A percentile compares a stretch with the other conserved stretches of the same genome.
These are phyloP conservation scores for Nibea albiflora DNA, from an alignment of 2,113 vertebrate genomes.

Conservation along the genomic window DNA sequence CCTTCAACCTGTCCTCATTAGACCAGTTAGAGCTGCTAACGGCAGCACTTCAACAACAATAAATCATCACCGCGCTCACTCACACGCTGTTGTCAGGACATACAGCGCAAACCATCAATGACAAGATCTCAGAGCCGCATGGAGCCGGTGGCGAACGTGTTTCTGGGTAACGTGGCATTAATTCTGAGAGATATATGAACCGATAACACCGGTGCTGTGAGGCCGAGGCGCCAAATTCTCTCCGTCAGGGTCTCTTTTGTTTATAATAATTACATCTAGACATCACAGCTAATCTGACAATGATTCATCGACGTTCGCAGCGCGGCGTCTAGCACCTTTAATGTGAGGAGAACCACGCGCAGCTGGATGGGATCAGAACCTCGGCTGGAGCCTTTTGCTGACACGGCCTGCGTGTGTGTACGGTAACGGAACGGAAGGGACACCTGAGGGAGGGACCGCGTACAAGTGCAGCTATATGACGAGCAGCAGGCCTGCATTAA, in stretches of 20 bases:
- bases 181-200: neutral
- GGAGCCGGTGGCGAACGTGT: neutral
- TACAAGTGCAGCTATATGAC: neutral
- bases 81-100: slow-evolving; percentile 19
- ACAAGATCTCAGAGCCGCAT: slow-evolving; percentile 4
- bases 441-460: neutral
- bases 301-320: slow-evolving; percentile 10
- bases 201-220: neutral
- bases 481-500: slow-evolving; percentile 34
- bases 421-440: neutral
- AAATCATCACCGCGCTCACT: slow-evolving; percentile 11
- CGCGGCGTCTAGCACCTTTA: slow-evolving; percentile 10
- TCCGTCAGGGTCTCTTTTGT: slow-evolving; percentile 26
- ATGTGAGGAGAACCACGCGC: neutral
- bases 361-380: slow-evolving; percentile 14
- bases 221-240: slow-evolving; percentile 9
- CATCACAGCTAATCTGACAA: slow-evolving; percentile 42
- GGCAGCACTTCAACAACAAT: slow-evolving; percentile 28
- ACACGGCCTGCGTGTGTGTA: neutral
- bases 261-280: slow-evolving; percentile 28
- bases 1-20: slow-evolving; percentile 19
- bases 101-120: slow-evolving; percentile 6
- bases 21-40: slow-evolving; percentile 23
- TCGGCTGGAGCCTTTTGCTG: neutral
- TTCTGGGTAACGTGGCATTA: slow-evolving; percentile 1